Conservation (phyloP, 2,888 invertebrate genomes). For the Melanchra persicariae region DNA sequence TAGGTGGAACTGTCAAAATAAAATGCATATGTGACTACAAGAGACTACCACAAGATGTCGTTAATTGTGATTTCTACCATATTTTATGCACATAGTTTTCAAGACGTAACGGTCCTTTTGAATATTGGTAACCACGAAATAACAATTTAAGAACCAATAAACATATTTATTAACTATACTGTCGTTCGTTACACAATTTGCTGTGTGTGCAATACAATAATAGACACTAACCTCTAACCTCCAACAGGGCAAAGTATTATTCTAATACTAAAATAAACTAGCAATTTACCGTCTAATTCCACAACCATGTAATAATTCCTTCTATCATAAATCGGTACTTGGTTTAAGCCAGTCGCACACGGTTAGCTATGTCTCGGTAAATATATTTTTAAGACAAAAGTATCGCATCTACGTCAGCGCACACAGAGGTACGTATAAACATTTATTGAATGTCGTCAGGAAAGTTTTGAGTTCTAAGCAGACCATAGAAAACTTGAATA, state of each 20-base stretch:
- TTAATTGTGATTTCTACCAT: too few species aligned
- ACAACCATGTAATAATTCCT: slow-evolving; percentile 54
- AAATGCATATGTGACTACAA: not conserved
- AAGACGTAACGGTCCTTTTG: not conserved
- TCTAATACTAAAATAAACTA: slow-evolving; percentile 19
- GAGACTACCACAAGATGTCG: not conserved
- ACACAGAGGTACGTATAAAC: not conserved
- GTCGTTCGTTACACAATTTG: slow-evolving; percentile 6
- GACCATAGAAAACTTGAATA: too few species aligned
- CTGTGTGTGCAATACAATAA: slow-evolving; percentile 30
- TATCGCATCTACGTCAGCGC: not conserved
- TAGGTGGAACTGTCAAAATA: not conserved
- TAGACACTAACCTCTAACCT: slow-evolving; percentile 32
- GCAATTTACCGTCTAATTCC: slow-evolving; percentile 50
- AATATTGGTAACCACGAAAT: not conserved
- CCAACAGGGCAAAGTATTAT: slow-evolving; percentile 41
- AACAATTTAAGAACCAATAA: slow-evolving; percentile 10
- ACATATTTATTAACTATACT: not conserved
- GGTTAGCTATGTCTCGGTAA: too few species aligned
- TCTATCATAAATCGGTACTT: slow-evolving; percentile 47
- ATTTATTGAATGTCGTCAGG: not conserved
- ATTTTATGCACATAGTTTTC: not conserved
- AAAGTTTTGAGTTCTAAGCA: too few species aligned
- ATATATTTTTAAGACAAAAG: not conserved
- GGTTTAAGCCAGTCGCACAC: slow-evolving; percentile 13